phyloP scores from a whole-genome alignment of 2,113 vertebrate genomes.

The Catharus fuscescens region DNA sequence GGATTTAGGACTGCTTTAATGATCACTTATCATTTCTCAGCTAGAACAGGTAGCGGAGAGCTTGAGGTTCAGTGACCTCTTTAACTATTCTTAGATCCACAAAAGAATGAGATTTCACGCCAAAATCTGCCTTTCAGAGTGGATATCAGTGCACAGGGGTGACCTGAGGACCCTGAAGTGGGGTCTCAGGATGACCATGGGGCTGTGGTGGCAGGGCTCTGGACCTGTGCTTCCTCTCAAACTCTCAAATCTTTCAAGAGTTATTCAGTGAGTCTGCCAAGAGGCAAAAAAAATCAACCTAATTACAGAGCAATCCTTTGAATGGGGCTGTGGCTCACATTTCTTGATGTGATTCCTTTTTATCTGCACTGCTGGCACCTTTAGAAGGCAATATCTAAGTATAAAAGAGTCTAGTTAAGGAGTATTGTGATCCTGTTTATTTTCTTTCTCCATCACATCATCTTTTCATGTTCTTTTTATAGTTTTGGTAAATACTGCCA shows the following conservation, averaged over 20 bases:
- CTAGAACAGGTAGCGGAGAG: not conserved
- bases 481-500: not conserved
- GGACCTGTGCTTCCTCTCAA: not conserved
- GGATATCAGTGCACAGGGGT: not conserved
- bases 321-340: not conserved
- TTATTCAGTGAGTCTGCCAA: not conserved
- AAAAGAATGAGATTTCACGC: not conserved
- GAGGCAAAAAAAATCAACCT: not conserved
- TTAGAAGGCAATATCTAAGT: not conserved
- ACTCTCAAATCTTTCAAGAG: too few relatives aligned
- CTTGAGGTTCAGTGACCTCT: not conserved
- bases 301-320: not conserved
- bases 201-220: not conserved
- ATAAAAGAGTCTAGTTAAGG: not conserved
- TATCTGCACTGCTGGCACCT: not conserved
- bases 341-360: not conserved
- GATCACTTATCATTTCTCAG: not conserved
- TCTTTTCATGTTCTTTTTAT: slow-evolving; percentile 10
- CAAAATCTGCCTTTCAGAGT: not conserved
- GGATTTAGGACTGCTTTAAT: not conserved
- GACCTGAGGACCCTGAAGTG: not conserved
- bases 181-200: not conserved
- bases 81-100: not conserved
- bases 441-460: not conserved
- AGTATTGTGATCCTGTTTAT: not conserved